Evolutionary conservation across 2,113 vertebrate species (phyloP).

Genomic region (Benitochromis conjunctus): DNA sequence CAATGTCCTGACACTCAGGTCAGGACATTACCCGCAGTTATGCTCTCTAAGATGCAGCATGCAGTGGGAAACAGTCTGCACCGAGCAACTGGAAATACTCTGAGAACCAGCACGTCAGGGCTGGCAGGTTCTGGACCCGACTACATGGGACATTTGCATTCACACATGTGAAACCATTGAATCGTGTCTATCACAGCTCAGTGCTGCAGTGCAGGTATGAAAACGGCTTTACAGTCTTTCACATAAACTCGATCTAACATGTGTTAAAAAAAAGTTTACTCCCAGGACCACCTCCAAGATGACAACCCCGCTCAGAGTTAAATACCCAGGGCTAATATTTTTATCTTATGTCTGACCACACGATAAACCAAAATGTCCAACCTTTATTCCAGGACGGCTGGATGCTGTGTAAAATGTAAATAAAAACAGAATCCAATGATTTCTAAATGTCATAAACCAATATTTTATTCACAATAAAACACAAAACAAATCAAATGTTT

Average conservation of each 20-base stretch:
- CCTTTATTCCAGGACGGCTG: neutral
- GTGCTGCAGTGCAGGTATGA: neutral
- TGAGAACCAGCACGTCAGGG: accelerated
- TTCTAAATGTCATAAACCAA: neutral
- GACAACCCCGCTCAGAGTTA: neutral
- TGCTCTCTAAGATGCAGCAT: neutral
- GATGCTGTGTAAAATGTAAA: neutral
- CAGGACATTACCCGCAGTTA: neutral
- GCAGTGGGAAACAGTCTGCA: neutral
- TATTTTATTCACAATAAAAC: neutral
- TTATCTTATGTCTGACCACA: neutral
- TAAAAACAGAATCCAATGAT: neutral
- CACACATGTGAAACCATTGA: neutral
- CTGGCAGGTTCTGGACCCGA: neutral
- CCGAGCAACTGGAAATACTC: neutral
- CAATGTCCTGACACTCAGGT: neutral
- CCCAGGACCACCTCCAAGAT: neutral
- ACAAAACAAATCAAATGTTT: neutral
- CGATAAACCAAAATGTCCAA: neutral
- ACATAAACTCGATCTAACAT: neutral
- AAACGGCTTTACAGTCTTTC: neutral
- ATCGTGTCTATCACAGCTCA: neutral
- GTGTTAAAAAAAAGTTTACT: neutral
- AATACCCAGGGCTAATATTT: neutral
- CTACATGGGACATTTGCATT: neutral